Percentiles rank a stretch among this genome's conserved stretches.
Conservation (phyloP, 1,140 invertebrate genomes). For the Samia ricini region DNA sequence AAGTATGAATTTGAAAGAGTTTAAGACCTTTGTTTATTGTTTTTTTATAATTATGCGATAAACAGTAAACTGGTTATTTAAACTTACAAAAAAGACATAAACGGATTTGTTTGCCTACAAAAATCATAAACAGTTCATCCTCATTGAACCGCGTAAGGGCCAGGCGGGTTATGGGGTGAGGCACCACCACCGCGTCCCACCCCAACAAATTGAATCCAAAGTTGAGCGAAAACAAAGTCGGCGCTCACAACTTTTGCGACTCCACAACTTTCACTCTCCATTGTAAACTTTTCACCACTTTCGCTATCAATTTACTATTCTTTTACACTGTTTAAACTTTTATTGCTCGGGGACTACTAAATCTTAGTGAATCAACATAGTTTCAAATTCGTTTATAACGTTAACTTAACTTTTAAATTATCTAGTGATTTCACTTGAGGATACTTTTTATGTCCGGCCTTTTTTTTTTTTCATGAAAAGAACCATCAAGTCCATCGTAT, state of each 20-base stretch:
- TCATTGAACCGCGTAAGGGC: constrained; percentile 2
- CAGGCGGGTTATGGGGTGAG: constrained; percentile 10
- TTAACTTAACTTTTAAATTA: neutral
- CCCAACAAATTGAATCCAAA: constrained; percentile 62
- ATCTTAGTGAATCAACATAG: neutral
- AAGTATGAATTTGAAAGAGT: too few species aligned
- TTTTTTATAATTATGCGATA: neutral
- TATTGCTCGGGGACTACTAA: constrained; percentile 12
- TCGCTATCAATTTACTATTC: constrained; percentile 41
- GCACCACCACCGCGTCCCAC: constrained; percentile 10
- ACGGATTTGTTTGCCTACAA: neutral
- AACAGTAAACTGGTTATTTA: neutral
- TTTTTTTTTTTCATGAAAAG: too few species aligned
- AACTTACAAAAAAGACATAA: neutral
- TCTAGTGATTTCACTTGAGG: neutral
- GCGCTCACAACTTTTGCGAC: constrained; percentile 55
- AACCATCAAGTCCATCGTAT: too few species aligned
- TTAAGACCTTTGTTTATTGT: too few species aligned
- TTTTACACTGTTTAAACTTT: constrained; percentile 30
- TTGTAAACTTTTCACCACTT: constrained; percentile 60
- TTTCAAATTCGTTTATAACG: neutral
- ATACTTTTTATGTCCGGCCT: too few species aligned
- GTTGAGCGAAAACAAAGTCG: constrained; percentile 68
- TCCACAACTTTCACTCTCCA: constrained; percentile 57
- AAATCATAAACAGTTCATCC: constrained; percentile 1